Percentiles rank a stretch among this genome's conserved stretches.
These are phyloP conservation scores for Polydrusus cervinus DNA, from an alignment of 2,888 invertebrate species.

Conservation along the genomic window DNA sequence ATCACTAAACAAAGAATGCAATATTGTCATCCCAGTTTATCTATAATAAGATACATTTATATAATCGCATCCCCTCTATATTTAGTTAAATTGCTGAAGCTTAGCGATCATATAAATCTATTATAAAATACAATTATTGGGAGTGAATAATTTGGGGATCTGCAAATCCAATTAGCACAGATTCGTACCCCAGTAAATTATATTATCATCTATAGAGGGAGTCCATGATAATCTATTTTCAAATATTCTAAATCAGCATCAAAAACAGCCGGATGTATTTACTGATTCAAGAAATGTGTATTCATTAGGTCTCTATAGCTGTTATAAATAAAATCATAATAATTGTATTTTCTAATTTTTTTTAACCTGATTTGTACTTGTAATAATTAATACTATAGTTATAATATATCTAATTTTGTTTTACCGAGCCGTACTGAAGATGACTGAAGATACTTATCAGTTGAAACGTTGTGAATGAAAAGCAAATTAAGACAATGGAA, in stretches of 20 bases:
- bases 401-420: too few species aligned
- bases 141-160: constrained; percentile 15
- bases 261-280: background rate
- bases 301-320: background rate
- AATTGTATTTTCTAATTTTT: background rate
- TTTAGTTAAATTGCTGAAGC: constrained; percentile 8
- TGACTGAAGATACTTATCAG: too few species aligned
- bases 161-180: constrained; percentile 17
- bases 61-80: background rate
- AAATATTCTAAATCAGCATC: constrained; percentile 5
- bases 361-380: too few species aligned
- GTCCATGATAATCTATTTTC: constrained; percentile 11
- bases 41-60: constrained; percentile 11
- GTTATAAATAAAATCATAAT: background rate
- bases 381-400: too few species aligned
- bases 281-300: background rate
- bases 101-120: constrained; percentile 15
- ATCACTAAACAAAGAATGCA: background rate
- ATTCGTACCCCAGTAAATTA: constrained; percentile 19
- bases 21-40: background rate
- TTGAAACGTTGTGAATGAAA: too few species aligned
- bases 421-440: too few species aligned
- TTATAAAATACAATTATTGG: constrained; percentile 15
- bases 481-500: too few species aligned
- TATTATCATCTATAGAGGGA: background rate